Conservation (phyloP, 2,888 invertebrate species). For the Epirrita christyi region DNA sequence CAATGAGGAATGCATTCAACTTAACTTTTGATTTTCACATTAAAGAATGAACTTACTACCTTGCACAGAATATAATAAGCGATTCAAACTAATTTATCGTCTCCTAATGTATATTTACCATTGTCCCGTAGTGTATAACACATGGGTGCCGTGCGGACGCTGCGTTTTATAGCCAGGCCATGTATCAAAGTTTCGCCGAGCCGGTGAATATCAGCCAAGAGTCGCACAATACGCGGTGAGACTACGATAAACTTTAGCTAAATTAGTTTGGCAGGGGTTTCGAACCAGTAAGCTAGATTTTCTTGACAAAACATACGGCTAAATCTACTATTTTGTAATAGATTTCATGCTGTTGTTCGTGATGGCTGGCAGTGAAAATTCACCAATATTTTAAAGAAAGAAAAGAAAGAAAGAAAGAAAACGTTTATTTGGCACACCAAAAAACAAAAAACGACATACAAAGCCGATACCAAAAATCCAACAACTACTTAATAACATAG, state of each 20-base stretch:
- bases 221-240: slow-evolving; percentile 40
- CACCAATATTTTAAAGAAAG: too few relatives aligned
- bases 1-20: too few relatives aligned
- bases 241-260: slow-evolving; percentile 62
- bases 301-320: neutral
- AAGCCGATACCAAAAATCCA: too few relatives aligned
- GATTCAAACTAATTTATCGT: slow-evolving; percentile 1
- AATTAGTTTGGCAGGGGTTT: slow-evolving; percentile 53
- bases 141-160: slow-evolving; percentile 51
- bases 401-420: too few relatives aligned
- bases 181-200: slow-evolving; percentile 76
- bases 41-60: too few relatives aligned
- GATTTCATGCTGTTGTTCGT: too few relatives aligned
- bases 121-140: slow-evolving; percentile 51
- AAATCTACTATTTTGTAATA: too few relatives aligned
- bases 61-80: neutral
- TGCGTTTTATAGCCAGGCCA: slow-evolving; percentile 77
- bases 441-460: too few relatives aligned
- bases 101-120: slow-evolving; percentile 31
- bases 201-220: slow-evolving; percentile 61
- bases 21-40: too few relatives aligned
- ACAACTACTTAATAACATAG: too few relatives aligned
- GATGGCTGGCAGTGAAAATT: too few relatives aligned
- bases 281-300: neutral
- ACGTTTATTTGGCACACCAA: too few relatives aligned